Evolutionary conservation across 2,888 invertebrate genomes (phyloP), one percentile per base, ranked within the genome.

Genomic region (Hirtodrosophila alboralis): DNA sequence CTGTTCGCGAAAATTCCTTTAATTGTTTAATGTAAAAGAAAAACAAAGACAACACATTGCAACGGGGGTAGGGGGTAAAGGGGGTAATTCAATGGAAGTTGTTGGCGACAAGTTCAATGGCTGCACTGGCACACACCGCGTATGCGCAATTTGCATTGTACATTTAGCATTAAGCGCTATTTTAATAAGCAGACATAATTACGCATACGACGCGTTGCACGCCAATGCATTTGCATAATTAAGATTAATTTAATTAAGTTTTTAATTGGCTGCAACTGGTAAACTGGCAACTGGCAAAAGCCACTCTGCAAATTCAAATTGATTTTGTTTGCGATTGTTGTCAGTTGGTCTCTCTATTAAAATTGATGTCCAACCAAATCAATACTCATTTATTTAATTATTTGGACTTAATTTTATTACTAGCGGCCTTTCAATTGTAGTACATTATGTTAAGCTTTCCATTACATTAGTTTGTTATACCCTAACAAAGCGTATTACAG

Each of bases 71-170:
- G 37, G 34, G 27, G 43, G n/a, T n/a, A n/a, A n/a, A n/a, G n/a
- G n/a, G n/a, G n/a, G n/a, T n/a, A 41, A 37, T 36, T 44, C 12
- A 30, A 30, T 13, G 16, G 13, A 37, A 48, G 36, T 34, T 43
- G 60, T 38, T 62, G 65, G 49, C 40, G 76, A 81, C 80, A 81
- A 81, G 80, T 81, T 84, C 80, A 81, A 74, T 81, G 81, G 61
- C 80, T 77, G 60, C 14, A 5, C 6, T 2, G 44, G 54, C 36
- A n/a, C 40, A 58, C 64, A 31, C 41, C 52, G 56, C 62, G 66
- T 83, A 71, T 83, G 52, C 44, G 64, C 80, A 64, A 71, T 76
- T 80, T 80, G 70, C 75, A 77, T 80, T 77, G 69, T 75, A 53
- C 66, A 57, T 59, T 66, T 37, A 49, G 44, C 34, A 68, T 63